phyloP scores from a whole-genome alignment of 2,888 invertebrate genomes.

The Lepidonotus clava region DNA sequence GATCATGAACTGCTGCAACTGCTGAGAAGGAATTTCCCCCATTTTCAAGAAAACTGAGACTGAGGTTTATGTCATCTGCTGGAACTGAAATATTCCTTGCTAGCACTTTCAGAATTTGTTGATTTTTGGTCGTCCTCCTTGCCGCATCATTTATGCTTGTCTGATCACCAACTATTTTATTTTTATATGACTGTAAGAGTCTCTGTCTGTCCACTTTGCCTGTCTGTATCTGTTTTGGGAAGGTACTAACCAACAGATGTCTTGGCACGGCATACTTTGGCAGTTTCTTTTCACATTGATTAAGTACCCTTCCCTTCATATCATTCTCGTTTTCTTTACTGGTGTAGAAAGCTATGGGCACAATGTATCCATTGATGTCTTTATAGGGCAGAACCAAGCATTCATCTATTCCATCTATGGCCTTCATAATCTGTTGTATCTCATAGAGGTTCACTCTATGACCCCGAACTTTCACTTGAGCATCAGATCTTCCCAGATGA shows the following conservation, averaged over 20 bases:
- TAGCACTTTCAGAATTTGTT: constrained; percentile 1
- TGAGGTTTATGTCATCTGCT: not conserved
- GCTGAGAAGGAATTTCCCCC: constrained; percentile 46
- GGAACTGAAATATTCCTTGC: not conserved
- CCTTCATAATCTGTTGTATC: not conserved
- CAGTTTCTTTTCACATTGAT: not conserved
- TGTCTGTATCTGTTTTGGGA: not conserved
- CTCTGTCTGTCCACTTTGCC: not conserved
- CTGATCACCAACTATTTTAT: not conserved
- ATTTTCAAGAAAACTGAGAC: not conserved
- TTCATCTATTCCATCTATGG: not conserved
- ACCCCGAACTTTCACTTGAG: not conserved
- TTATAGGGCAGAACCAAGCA: not conserved
- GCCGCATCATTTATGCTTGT: not conserved
- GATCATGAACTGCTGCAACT: not conserved
- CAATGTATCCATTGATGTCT: constrained; percentile 10
- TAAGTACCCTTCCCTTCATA: not conserved
- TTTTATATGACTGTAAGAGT: not conserved
- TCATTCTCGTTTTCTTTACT: not conserved
- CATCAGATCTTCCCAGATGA: not conserved
- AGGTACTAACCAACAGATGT: not conserved
- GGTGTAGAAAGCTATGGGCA: constrained; percentile 3
- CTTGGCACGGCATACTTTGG: not conserved
- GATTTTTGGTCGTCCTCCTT: not conserved
- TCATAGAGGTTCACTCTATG: constrained; percentile 11